phyloP scores from a whole-genome alignment of 2,888 invertebrate genomes.

The Uropetala carovei region DNA sequence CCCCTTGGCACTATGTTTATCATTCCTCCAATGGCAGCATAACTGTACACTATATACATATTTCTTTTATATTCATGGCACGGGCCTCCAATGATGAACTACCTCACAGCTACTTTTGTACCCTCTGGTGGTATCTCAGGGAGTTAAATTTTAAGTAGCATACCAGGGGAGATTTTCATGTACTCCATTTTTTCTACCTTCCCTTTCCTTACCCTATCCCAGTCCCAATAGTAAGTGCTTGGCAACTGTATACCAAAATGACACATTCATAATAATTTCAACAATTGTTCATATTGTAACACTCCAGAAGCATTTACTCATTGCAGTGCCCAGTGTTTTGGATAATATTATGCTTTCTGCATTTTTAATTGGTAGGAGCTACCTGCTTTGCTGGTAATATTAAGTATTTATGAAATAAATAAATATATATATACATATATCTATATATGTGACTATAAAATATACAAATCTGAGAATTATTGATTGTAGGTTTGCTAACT shows the following conservation, averaged over 20 bases:
- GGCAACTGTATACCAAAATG: constrained; percentile 67
- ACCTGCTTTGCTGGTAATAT: constrained; percentile 64
- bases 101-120: constrained; percentile 68
- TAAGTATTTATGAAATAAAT: constrained; percentile 65
- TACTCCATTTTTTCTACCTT: constrained; percentile 63
- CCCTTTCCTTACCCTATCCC: constrained; percentile 64
- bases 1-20: constrained; percentile 57
- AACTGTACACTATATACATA: constrained; percentile 58
- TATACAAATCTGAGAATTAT: constrained; percentile 66
- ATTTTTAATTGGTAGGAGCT: constrained; percentile 63
- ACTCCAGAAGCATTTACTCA: constrained; percentile 49
- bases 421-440: constrained; percentile 61
- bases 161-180: constrained; percentile 67
- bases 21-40: constrained; percentile 62
- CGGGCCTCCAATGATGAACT: constrained; percentile 67
- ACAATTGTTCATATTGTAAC: constrained; percentile 54
- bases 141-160: constrained; percentile 67
- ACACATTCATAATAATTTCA: constrained; percentile 54
- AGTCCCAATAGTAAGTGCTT: constrained; percentile 66
- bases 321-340: constrained; percentile 64
- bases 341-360: constrained; percentile 57
- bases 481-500: constrained; percentile 66
- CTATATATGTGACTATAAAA: constrained; percentile 66
- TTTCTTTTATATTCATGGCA: constrained; percentile 64
- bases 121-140: constrained; percentile 68